Evolutionary conservation across 2,113 vertebrate genomes (phyloP).

Genomic region (Osmerus eperlanus): DNA sequence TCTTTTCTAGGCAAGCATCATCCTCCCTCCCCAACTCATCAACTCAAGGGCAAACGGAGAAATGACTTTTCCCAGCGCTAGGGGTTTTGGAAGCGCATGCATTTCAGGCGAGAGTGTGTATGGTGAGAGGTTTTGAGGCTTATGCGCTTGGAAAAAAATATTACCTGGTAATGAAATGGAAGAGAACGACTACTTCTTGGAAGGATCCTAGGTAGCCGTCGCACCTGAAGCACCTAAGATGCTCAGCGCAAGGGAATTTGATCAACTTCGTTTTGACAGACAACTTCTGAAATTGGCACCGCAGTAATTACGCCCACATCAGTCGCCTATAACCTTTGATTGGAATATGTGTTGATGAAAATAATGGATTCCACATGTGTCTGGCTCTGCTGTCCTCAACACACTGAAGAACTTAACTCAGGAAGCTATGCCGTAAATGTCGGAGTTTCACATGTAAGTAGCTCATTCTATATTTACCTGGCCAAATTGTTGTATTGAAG

Average conservation of each 20-base stretch:
- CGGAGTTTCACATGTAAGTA: conserved; percentile 72
- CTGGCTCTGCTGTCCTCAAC: conserved; percentile 44
- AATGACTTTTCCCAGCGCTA: conserved; percentile 42
- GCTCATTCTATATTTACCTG: neutral
- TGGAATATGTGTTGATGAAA: conserved; percentile 45
- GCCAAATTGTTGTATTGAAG: neutral
- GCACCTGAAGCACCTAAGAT: conserved; percentile 35
- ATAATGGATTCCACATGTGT: conserved; percentile 61
- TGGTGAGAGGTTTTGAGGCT: conserved; percentile 9
- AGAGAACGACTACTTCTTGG: neutral
- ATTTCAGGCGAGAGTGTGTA: conserved; percentile 7
- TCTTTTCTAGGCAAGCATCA: conserved; percentile 1
- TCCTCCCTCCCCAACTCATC: conserved; percentile 35
- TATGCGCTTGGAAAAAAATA: conserved; percentile 34
- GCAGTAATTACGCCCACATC: conserved; percentile 22
- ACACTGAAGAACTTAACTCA: conserved; percentile 46
- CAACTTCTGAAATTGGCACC: conserved; percentile 31
- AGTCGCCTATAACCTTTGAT: neutral
- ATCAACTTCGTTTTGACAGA: conserved; percentile 18
- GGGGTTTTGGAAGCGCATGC: conserved; percentile 25
- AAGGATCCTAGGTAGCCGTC: neutral
- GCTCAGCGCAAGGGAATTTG: conserved; percentile 37
- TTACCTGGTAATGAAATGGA: conserved; percentile 21
- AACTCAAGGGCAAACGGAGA: conserved; percentile 57
- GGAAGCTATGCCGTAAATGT: conserved; percentile 62